Evolutionary conservation across 2,113 vertebrate species (phyloP), one percentile per base, ranked within the genome.

Genomic region (Porphyrio hochstetteri): DNA sequence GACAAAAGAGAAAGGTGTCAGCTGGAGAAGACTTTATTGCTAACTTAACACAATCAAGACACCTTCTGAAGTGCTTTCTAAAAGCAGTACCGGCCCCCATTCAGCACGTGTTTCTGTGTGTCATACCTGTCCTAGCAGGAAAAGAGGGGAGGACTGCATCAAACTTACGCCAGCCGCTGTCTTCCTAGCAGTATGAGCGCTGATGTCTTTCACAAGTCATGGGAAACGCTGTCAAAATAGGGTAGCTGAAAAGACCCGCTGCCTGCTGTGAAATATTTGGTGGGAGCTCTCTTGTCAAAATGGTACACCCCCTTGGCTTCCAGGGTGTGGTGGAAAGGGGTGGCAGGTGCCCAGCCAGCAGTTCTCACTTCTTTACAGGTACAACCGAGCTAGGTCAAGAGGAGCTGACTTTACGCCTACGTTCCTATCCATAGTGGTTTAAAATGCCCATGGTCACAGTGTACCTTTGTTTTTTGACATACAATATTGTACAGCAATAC

Each of bases 191-290:
- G 36, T 67, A 27, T 20, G 64, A 56, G 79, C 70, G 74, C 3
- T 12, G n/a, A 76, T 21, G 18, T 55, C 57, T 89, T 82, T 89
- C 74, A 55, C 80, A 78, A 57, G 74, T 50, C 8, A 21, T 72
- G 65, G 72, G 77, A 90, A 90, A 55, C 77, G 64, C 75, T 94
- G 77, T 83, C 87, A 86, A 85, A 91, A 85, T 71, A 79, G 7
- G 29, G 88, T 55, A 93, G 52, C 60, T 86, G 89, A 50, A 38
- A 68, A 92, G 69, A 46, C 61, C 72, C 7, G 0, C 57, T 86
- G 59, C 91, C 63, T 81, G 64, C 63, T 94, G 59, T 57, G 64
- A 42, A 55, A 29, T 44, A 46, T 18, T 77, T 7, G 1, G 38
- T 4, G 1, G 40, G 52, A 4, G 3, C 14, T 76, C 21, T 63